These are phyloP conservation scores for Chondrilla cf. caribensis DNA, from an alignment of 37 sponge, comb jelly and placozoan species.

Conservation along the genomic window DNA sequence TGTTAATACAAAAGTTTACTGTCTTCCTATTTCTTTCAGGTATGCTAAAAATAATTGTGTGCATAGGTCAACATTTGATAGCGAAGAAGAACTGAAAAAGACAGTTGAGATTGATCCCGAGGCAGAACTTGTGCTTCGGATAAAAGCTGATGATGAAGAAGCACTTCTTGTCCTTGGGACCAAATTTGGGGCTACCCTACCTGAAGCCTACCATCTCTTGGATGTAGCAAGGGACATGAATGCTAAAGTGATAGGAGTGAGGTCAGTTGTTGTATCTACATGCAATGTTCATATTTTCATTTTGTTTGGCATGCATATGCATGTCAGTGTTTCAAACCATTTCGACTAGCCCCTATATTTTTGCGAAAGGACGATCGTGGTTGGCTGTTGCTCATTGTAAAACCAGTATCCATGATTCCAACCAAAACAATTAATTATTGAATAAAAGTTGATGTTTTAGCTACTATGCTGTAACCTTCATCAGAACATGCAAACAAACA, in stretches of 20 bases:
- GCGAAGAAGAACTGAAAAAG: conserved; percentile 79
- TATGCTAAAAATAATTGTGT: conserved; percentile 38
- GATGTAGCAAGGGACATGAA: conserved; percentile 50
- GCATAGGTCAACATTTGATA: conserved; percentile 81
- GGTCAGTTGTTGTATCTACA: conserved; percentile 42
- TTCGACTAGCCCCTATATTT: too few species aligned
- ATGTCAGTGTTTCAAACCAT: not conserved
- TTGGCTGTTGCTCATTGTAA: too few species aligned
- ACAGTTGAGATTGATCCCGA: conserved; percentile 18
- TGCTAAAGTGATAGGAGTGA: conserved; percentile 81
- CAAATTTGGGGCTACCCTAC: conserved; percentile 78
- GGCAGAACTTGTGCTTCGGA: conserved; percentile 65
- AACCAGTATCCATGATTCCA: too few species aligned
- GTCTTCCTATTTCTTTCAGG: not conserved
- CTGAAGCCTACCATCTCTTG: conserved; percentile 53
- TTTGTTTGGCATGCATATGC: not conserved
- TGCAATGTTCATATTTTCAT: too few species aligned
- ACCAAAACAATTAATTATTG: too few species aligned
- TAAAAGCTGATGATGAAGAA: conserved; percentile 72
- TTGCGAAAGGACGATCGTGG: too few species aligned
- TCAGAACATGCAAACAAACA: too few species aligned
- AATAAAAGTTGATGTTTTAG: too few species aligned
- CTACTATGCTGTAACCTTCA: too few species aligned
- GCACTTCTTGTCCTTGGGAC: not conserved
- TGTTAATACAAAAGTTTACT: too few species aligned